A percentile compares a stretch with the other conserved stretches of the same genome.
Evolutionary conservation across 2,888 invertebrate species (phyloP).

Genomic region (Aspidiotus rigidus): DNA sequence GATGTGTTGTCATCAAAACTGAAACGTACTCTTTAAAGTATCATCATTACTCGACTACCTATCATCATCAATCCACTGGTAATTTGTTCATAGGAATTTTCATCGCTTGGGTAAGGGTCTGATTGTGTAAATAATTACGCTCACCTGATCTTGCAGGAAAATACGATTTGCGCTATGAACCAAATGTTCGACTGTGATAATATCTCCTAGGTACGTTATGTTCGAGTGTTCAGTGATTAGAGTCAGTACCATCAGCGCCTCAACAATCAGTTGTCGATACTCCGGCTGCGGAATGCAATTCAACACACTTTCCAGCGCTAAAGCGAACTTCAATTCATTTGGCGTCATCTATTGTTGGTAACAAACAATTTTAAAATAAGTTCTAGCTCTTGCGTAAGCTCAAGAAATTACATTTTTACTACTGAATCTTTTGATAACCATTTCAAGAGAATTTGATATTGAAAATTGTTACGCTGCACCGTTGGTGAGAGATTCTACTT

Average conservation of each 20-base stretch:
- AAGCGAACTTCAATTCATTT: constrained; percentile 94
- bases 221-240: constrained; percentile 80
- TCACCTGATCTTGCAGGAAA: constrained; percentile 90
- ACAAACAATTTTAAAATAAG: constrained; percentile 1
- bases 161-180: constrained; percentile 90
- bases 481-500: no score
- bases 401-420: neutral
- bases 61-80: no score
- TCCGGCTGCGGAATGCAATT: constrained; percentile 97
- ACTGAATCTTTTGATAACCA: no score
- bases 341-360: constrained; percentile 70
- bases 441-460: no score
- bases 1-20: no score
- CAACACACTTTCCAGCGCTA: constrained; percentile 92
- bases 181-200: constrained; percentile 79
- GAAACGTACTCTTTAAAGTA: no score
- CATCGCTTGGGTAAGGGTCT: no score
- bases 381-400: neutral
- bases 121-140: neutral
- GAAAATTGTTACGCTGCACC: no score
- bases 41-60: no score
- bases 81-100: no score
- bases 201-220: constrained; percentile 62
- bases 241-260: constrained; percentile 92
- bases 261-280: constrained; percentile 91